phyloP scores from a whole-genome alignment of 2,797 vertebrate genomes.

The Heteromormyrus szaboi region DNA sequence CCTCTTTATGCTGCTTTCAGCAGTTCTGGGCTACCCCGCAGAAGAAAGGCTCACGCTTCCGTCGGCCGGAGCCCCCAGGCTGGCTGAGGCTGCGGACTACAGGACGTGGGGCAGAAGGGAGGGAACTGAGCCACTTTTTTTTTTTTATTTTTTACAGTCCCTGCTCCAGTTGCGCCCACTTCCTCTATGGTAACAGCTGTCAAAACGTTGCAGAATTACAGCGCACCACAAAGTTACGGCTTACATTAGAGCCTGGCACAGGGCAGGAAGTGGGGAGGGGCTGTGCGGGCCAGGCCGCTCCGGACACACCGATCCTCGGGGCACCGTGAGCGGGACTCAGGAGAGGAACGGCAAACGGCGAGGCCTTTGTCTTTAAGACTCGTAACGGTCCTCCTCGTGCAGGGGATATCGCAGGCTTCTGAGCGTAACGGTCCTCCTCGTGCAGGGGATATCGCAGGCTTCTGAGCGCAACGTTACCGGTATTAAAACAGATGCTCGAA shows the following conservation, averaged over 20 bases:
- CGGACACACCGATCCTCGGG: constrained; percentile 44
- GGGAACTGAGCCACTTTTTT: constrained; percentile 16
- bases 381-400: constrained; percentile 59
- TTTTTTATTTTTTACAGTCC: constrained; percentile 42
- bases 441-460: constrained; percentile 51
- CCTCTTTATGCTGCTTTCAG: constrained; percentile 36
- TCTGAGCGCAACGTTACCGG: constrained; percentile 53
- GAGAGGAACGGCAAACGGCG: constrained; percentile 50
- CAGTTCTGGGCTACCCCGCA: constrained; percentile 27
- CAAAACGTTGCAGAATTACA: constrained; percentile 70
- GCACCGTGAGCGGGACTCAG: constrained; percentile 39
- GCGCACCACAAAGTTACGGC: constrained; percentile 58
- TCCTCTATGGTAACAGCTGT: constrained; percentile 82
- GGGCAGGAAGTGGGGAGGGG: constrained; percentile 55
- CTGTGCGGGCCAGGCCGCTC: constrained; percentile 38
- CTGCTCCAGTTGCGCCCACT: constrained; percentile 69
- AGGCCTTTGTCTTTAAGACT: constrained; percentile 45
- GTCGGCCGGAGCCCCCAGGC: constrained; percentile 19
- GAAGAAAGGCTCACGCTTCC: constrained; percentile 35
- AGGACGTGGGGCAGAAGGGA: constrained; percentile 29
- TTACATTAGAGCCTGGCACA: constrained; percentile 64
- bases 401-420: constrained; percentile 52
- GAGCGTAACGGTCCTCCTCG: constrained; percentile 56
- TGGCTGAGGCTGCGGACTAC: constrained; percentile 28
- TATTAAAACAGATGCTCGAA: constrained; percentile 46